A percentile compares a stretch with the other conserved stretches of the same genome.
phyloP scores from a whole-genome alignment of 2,888 invertebrate genomes.

The Tridacna crocea region DNA sequence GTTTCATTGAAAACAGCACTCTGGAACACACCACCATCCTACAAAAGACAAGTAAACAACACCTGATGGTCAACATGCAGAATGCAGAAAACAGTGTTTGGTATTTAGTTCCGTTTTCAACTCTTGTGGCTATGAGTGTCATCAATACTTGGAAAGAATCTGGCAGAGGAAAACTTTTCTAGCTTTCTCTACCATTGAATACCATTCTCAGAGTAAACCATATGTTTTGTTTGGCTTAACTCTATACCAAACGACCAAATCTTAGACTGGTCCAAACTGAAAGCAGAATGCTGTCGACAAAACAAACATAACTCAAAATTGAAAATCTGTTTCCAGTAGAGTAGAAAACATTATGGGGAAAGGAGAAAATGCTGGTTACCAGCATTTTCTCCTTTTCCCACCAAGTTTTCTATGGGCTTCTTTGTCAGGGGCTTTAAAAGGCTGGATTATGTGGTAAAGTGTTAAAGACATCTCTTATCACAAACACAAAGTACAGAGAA shows the following conservation, averaged over 20 bases:
- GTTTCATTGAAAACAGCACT: constrained; percentile 99
- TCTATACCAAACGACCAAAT: too few relatives aligned
- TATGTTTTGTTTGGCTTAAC: too few relatives aligned
- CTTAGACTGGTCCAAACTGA: background rate
- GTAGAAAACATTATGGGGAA: background rate
- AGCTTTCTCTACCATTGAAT: too few relatives aligned
- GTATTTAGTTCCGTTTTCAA: background rate
- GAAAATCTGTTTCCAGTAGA: too few relatives aligned
- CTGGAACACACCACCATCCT: constrained; percentile 89
- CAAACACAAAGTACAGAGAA: too few relatives aligned
- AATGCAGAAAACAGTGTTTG: background rate
- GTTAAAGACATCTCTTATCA: too few relatives aligned
- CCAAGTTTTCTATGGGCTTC: background rate
- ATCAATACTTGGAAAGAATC: background rate
- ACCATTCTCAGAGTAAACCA: too few relatives aligned
- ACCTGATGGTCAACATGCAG: too few relatives aligned
- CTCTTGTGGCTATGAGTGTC: background rate
- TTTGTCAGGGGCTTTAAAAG: too few relatives aligned
- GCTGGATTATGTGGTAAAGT: too few relatives aligned
- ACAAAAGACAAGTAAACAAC: constrained; percentile 53
- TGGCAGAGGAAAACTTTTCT: background rate
- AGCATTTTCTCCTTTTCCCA: background rate
- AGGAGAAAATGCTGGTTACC: too few relatives aligned
- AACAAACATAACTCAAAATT: too few relatives aligned
- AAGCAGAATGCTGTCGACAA: background rate